phyloP scores from a whole-genome alignment of 64 coral and sea anemone genomes.

The Hydrozoanthus tunicans region DNA sequence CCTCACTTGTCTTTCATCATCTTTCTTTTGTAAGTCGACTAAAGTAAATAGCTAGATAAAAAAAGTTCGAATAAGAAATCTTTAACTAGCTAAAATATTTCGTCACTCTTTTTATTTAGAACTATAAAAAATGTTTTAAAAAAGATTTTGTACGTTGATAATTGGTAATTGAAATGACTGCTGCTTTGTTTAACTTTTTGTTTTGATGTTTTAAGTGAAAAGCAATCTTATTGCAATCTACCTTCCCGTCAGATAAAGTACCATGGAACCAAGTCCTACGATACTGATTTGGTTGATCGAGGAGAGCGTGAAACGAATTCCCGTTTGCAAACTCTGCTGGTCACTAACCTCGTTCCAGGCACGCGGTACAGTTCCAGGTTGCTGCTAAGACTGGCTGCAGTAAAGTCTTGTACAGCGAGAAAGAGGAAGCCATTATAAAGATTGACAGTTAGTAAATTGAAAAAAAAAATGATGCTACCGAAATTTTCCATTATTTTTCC shows the following conservation, averaged over 20 bases:
- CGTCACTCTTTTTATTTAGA: too few relatives aligned
- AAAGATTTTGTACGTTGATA: too few relatives aligned
- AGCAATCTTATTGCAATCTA: background rate
- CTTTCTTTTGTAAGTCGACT: background rate
- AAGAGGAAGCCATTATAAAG: conserved; percentile 29
- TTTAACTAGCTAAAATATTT: too few relatives aligned
- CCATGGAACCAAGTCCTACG: conserved; percentile 13
- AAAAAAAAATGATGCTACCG: too few relatives aligned
- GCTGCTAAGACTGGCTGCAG: conserved; percentile 21
- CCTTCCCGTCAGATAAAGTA: background rate
- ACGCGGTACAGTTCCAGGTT: conserved; percentile 23
- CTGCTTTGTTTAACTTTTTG: background rate
- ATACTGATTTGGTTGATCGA: background rate
- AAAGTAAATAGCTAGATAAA: too few relatives aligned
- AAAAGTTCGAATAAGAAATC: too few relatives aligned
- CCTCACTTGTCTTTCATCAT: background rate
- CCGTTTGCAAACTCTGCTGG: background rate
- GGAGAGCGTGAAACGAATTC: conserved; percentile 9
- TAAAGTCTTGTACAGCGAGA: background rate
- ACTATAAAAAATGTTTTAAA: too few relatives aligned
- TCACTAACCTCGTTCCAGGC: conserved; percentile 10
- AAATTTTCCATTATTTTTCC: too few relatives aligned
- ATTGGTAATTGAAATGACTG: background rate
- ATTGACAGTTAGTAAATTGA: background rate
- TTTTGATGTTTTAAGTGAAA: background rate